Conservation (phyloP, 1,140 invertebrate species). For the Macrocentrus cingulum region DNA sequence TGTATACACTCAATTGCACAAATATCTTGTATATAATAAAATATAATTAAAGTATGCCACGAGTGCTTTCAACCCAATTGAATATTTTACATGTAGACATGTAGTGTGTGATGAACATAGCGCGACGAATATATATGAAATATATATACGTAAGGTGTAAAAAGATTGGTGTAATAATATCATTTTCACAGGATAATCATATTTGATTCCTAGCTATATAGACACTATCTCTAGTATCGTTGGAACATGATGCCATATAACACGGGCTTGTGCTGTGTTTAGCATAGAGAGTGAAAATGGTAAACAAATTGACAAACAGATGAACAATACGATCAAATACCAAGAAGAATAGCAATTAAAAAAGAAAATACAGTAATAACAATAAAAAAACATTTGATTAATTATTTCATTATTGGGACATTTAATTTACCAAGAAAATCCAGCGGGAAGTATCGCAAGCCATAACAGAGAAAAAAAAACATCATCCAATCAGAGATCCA, state of each 20-base stretch:
- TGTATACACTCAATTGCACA: too few relatives aligned
- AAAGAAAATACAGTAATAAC: background rate
- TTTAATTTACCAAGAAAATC: constrained; percentile 61
- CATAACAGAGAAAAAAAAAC: constrained; percentile 58
- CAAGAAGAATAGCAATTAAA: constrained; percentile 5
- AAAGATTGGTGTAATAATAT: too few relatives aligned
- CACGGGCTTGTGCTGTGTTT: constrained; percentile 48
- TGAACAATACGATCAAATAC: constrained; percentile 2
- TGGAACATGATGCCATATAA: constrained; percentile 52
- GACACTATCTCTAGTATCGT: constrained; percentile 39
- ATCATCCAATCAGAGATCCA: constrained; percentile 52
- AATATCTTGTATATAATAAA: constrained; percentile 2
- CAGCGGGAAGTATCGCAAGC: constrained; percentile 57
- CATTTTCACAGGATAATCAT: too few relatives aligned
- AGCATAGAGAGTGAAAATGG: background rate
- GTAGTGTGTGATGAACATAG: background rate
- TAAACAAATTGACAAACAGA: constrained; percentile 13
- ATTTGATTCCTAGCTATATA: background rate
- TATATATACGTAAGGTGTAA: too few relatives aligned
- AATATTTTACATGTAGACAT: constrained; percentile 6
- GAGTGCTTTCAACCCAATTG: constrained; percentile 10
- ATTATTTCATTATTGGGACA: constrained; percentile 48
- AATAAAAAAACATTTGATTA: constrained; percentile 14
- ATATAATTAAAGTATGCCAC: constrained; percentile 11
- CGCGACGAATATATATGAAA: too few relatives aligned